Base-by-base conservation (phyloP, 1,140 invertebrate species). In the Drosophila tropicalis region DNA sequence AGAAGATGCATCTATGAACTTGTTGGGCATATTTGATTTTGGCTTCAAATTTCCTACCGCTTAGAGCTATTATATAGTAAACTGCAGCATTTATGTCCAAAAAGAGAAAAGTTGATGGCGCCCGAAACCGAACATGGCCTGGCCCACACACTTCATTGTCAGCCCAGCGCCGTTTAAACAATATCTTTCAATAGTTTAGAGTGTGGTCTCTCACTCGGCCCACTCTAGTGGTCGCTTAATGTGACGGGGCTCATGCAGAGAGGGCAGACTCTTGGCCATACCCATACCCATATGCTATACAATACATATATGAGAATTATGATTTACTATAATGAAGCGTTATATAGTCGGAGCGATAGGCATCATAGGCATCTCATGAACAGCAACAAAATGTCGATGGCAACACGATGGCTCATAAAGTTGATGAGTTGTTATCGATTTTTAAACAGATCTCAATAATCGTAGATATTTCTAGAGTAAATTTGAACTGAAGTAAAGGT, bases 381-480 rank as follows among this genome's bases (percentile, higher is more conserved):
- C 44, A 47, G 44, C 67, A 40, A 65, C 63, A 60, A 64, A 40
- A 58, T 36, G 73, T 76, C 73, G 72, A 76, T 70, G 62, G 36
- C 29, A 39, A 10, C 40, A 39, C n/a, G 17, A 66, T 63, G 69
- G 62, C 66, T 77, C 83, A 69, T 89, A 89, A 89, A 89, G 70
- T 72, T 89, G 84, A 89, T 89, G 84, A 89, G 84, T 89, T 89
- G 84, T 89, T 89, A 89, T 89, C 79, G 85, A 84, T 89, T 84
- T 89, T 89, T 89, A 89, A 89, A 84, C 77, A 84, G 84, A 70
- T 62, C 75, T 70, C 71, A 76, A 85, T 85, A 86, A 76, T 81
- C 81, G 62, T 81, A 75, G 69, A 66, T 76, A 36, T 76, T 15
- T 56, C 54, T 63, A 41, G 61, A 32, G 62, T 71, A 36, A 51